These are phyloP conservation scores for Hybos culiciformis DNA, from an alignment of 2,888 invertebrate genomes.

Conservation along the genomic window DNA sequence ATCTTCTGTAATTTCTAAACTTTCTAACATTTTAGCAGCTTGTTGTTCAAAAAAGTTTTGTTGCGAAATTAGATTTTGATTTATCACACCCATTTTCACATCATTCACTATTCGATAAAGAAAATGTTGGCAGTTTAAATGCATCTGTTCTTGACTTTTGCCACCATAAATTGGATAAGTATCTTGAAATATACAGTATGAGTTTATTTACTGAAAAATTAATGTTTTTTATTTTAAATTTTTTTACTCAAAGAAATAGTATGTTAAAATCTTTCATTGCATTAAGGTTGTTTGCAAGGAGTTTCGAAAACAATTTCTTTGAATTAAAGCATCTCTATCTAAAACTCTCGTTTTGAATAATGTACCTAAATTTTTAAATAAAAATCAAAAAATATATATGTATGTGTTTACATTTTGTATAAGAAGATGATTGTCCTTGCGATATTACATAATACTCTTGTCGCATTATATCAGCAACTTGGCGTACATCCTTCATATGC, in stretches of 20 bases:
- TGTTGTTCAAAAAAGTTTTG: conserved; percentile 31
- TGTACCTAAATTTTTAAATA: no score
- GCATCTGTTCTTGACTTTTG: conserved; percentile 25
- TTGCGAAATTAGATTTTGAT: conserved; percentile 24
- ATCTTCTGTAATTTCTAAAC: conserved; percentile 14
- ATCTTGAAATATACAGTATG: conserved; percentile 17
- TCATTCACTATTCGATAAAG: conserved; percentile 21
- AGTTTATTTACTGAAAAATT: no score
- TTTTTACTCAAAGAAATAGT: no score
- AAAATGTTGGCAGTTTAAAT: conserved; percentile 19
- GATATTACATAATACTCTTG: conserved; percentile 27
- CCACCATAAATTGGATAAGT: conserved; percentile 21
- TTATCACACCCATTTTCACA: conserved; percentile 25
- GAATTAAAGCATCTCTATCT: no score
- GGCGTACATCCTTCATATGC: conserved; percentile 25
- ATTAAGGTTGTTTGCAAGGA: no score
- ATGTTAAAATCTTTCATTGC: no score
- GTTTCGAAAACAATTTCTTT: no score
- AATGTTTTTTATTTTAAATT: no score
- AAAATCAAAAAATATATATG: no score
- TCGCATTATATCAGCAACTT: conserved; percentile 26
- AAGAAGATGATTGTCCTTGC: conserved; percentile 14
- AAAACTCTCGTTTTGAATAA: no score
- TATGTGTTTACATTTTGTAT: no score
- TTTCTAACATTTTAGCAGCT: conserved; percentile 24